A percentile compares a stretch with the other conserved stretches of the same genome.
Conservation (phyloP, 1,140 invertebrate species). For the Drosophila pallidifrons region DNA sequence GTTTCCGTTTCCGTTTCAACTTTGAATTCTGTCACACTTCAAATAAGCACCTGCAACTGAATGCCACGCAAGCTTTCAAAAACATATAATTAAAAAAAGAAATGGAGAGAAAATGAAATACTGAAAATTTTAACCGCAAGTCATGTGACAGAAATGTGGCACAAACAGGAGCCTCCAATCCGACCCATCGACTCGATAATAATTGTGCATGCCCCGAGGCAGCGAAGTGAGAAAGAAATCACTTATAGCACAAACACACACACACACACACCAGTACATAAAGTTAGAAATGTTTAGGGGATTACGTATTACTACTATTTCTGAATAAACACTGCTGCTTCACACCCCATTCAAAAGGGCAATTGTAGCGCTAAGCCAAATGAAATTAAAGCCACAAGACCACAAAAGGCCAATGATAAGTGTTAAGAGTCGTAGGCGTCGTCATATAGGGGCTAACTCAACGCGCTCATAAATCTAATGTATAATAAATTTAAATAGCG, state of each 20-base stretch:
- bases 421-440: slow-evolving; percentile 58
- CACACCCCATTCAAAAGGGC: slow-evolving; percentile 61
- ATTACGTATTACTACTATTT: slow-evolving; percentile 18
- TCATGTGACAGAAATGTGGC: slow-evolving; percentile 72
- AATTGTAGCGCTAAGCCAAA: slow-evolving; percentile 28
- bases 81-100: slow-evolving; percentile 65
- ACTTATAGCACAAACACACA: slow-evolving; percentile 60
- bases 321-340: slow-evolving; percentile 59
- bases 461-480: slow-evolving; percentile 80
- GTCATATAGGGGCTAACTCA: slow-evolving; percentile 54
- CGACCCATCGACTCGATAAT: slow-evolving; percentile 51
- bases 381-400: slow-evolving; percentile 65
- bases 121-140: slow-evolving; percentile 58
- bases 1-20: slow-evolving; percentile 72
- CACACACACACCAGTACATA: slow-evolving; percentile 20
- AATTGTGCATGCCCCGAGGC: slow-evolving; percentile 64
- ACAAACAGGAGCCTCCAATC: slow-evolving; percentile 26
- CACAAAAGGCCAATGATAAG: slow-evolving; percentile 73
- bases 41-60: slow-evolving; percentile 61
- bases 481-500: slow-evolving; percentile 82
- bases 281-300: slow-evolving; percentile 26
- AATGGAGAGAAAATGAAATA: slow-evolving; percentile 9
- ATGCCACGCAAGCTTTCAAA: slow-evolving; percentile 64
- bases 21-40: slow-evolving; percentile 80
- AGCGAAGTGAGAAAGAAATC: slow-evolving; percentile 73